phyloP scores from a whole-genome alignment of 2,797 vertebrate genomes.

The Melanotaenia pygmaea region DNA sequence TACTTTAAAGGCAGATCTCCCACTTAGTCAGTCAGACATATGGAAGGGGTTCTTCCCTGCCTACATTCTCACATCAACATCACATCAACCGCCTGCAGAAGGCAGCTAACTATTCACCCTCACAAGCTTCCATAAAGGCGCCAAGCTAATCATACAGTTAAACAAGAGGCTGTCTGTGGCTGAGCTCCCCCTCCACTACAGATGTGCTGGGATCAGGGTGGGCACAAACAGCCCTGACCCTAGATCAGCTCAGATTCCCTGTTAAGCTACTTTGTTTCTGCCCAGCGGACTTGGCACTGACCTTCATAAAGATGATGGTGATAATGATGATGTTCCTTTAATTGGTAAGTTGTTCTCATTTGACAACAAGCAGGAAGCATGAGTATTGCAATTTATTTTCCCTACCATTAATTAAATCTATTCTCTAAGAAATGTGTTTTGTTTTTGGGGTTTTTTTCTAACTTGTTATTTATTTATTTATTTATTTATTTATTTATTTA shows the following conservation, averaged over 20 bases:
- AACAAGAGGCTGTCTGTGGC: slow-evolving; percentile 47
- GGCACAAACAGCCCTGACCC: slow-evolving; percentile 48
- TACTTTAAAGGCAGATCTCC: slow-evolving; percentile 31
- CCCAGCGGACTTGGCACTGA: not conserved
- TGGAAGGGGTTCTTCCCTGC: slow-evolving; percentile 53
- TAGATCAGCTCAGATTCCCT: slow-evolving; percentile 24
- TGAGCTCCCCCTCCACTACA: not conserved
- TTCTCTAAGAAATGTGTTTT: too few relatives aligned
- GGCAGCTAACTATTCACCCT: slow-evolving; percentile 35
- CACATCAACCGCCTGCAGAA: slow-evolving; percentile 56
- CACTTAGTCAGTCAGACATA: slow-evolving; percentile 25
- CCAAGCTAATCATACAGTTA: slow-evolving; percentile 67
- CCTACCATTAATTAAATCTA: too few relatives aligned
- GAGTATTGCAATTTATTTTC: too few relatives aligned
- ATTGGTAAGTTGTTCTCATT: not conserved
- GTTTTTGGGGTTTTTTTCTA: too few relatives aligned
- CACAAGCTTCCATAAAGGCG: slow-evolving; percentile 47
- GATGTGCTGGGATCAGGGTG: slow-evolving; percentile 32
- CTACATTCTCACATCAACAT: slow-evolving; percentile 42
- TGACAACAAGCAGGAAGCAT: too few relatives aligned
- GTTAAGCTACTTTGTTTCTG: slow-evolving; percentile 15
- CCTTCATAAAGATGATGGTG: not conserved
- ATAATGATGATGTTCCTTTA: not conserved
- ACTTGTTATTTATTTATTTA: too few relatives aligned
- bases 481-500: too few relatives aligned